Conservation (phyloP, 2,888 invertebrate genomes). For the Myopa testacea region DNA sequence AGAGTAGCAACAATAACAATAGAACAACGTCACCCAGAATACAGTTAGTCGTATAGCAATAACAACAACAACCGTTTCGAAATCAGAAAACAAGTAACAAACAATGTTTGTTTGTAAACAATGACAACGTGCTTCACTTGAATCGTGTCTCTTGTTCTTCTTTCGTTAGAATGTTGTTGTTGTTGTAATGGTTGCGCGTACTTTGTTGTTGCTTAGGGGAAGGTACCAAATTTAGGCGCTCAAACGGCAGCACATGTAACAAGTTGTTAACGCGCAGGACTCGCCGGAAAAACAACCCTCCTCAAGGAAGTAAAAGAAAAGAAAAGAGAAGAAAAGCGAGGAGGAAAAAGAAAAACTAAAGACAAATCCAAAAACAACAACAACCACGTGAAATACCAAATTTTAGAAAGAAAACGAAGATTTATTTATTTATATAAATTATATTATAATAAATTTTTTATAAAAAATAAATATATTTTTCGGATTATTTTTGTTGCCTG, state of each 20-base stretch:
- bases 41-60: too few species aligned
- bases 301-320: conserved; percentile 48
- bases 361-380: conserved; percentile 4
- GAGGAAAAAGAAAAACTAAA: conserved; percentile 30
- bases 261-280: conserved; percentile 58
- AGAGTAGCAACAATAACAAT: not conserved
- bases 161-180: conserved; percentile 21
- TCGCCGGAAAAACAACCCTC: conserved; percentile 57
- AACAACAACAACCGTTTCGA: not conserved
- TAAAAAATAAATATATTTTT: too few species aligned
- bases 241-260: conserved; percentile 37
- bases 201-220: conserved; percentile 55
- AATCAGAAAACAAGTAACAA: conserved; percentile 27
- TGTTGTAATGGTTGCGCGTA: conserved; percentile 40
- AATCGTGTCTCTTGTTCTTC: conserved; percentile 5
- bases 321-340: conserved; percentile 40
- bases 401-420: not conserved
- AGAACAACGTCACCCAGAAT: too few species aligned
- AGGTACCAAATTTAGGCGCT: conserved; percentile 53
- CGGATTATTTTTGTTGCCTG: too few species aligned
- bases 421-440: not conserved
- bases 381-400: not conserved
- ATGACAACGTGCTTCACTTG: conserved; percentile 17
- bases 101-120: conserved; percentile 33
- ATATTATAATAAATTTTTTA: not conserved